phyloP scores from a whole-genome alignment of 2,797 vertebrate genomes.

The Phalanger gymnotis region DNA sequence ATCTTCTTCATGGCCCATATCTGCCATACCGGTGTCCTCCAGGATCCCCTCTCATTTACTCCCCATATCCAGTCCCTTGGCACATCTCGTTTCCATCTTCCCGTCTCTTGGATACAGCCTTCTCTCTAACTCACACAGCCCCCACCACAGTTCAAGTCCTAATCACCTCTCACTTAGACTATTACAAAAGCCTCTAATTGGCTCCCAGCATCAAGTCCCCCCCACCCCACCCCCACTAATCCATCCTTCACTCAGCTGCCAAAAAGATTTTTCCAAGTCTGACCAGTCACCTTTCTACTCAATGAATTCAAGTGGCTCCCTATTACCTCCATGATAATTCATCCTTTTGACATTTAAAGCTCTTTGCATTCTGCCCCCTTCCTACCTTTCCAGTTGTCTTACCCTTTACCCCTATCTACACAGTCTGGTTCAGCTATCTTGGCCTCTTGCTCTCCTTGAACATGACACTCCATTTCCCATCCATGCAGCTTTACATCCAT shows the following conservation, averaged over 20 bases:
- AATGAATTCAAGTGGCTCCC: neutral
- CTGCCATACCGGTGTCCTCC: neutral
- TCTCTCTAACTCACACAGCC: neutral
- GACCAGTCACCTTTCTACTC: neutral
- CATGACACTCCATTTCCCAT: too few relatives aligned
- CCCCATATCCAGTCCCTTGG: neutral
- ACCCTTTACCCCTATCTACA: too few relatives aligned
- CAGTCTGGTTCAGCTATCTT: too few relatives aligned
- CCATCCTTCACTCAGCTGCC: neutral
- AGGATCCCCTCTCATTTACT: neutral
- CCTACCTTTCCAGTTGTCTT: too few relatives aligned
- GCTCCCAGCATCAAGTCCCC: neutral
- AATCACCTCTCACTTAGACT: neutral
- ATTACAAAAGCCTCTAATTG: neutral
- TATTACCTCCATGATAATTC: too few relatives aligned
- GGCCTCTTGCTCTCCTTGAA: too few relatives aligned
- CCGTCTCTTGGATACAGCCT: neutral
- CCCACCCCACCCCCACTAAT: too few relatives aligned
- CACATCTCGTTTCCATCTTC: neutral
- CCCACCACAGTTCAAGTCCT: neutral
- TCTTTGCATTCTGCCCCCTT: too few relatives aligned
- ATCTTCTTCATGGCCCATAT: neutral
- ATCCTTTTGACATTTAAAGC: too few relatives aligned
- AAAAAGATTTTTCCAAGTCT: neutral
- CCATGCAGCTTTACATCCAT: too few relatives aligned